Evolutionary conservation across 2,888 invertebrate species (phyloP), one percentile per base, ranked within the genome.

Genomic region (Chloroclysta siterata): DNA sequence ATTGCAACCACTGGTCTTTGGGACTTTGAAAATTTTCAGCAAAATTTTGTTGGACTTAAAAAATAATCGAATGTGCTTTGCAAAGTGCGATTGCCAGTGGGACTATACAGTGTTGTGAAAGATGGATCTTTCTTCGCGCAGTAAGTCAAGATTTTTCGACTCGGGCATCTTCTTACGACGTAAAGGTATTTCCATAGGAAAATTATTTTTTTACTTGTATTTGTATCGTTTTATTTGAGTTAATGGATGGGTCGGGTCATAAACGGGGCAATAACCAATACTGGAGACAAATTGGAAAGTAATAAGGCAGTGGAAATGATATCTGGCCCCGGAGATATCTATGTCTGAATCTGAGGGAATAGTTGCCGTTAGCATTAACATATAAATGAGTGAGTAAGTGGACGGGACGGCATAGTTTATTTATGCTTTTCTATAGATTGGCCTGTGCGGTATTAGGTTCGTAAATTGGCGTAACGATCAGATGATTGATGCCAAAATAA

Each of bases 111-210:
- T 75, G 71, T 63, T 52, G 73, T 80, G 74, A 76, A 81, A 74
- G 75, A 93, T 93, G 93, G 93, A 93, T 87, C 88, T 93, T 66
- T 90, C 93, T 70, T 81, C 91, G 80, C 77, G 93, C 85, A 90
- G 93, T 92, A 93, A 93, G 91, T 93, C 93, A 89, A 93, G 93
- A 91, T 93, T 93, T 92, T 93, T 90, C 87, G 93, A 93, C 90
- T 93, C 93, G 81, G 93, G 93, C 77, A 93, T 93, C 89, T 89
- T 90, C 84, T 80, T 92, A 80, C 85, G 92, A 72, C 90, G 93
- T 82, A 93, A 92, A 93, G 93, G 93, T 93, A 93, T 78, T 81
- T 82, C 74, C 54, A 62, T 70, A 60, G 57, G 59, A 68, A 74
- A 75, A 68, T 51, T 68, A 71, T 68, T 66, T 70, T 73, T 71